Evolutionary conservation across 2,113 vertebrate genomes (phyloP), one percentile per base, ranked within the genome.

Genomic region (Muntiacus muntjak): DNA sequence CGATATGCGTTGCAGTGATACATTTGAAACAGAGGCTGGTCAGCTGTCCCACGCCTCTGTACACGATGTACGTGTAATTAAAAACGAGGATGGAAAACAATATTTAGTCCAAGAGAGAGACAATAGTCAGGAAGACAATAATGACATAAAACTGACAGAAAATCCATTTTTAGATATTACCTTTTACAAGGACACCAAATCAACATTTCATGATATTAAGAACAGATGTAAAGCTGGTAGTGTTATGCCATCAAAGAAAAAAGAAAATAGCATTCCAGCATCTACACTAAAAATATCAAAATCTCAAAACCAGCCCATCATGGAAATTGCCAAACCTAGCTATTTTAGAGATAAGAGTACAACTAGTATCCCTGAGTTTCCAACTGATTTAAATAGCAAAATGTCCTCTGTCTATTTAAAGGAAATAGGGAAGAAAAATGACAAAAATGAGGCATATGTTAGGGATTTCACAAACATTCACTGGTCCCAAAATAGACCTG

Each of bases 311-410:
- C 96, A 13, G 83, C 86, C 43, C 89, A 7, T 60, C 47, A 15
- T 60, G 60, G 52, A 89, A 94, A 93, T 50, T 7, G 82, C 89
- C 91, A 79, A 54, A 88, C 15, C 60, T 23, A 52, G 91, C 83
- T 89, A 95, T 96, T 96, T 95, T 47, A 84, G 89, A 97, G 93
- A 87, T 6, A 78, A 79, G n/a, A 47, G 54, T 96, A 81, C 89
- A 93, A 79, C 60, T 92, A 87, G 78, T 5, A 36, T 93, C 97
- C 40, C 78, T 36, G 85, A 36, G 25, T 57, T 98, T 97, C 97
- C 97, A 97, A 81, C 82, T 11, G 97, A 92, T 93, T 91, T 92
- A 57, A 98, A 91, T 40, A 96, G 10, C 13, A 87, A 96, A 94
- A 64, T 88, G 36, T 17, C 92, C 87, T 94, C 94, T 87, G 19